phyloP scores from a whole-genome alignment of 2,888 invertebrate species.

The Sarcophaga rosellei region DNA sequence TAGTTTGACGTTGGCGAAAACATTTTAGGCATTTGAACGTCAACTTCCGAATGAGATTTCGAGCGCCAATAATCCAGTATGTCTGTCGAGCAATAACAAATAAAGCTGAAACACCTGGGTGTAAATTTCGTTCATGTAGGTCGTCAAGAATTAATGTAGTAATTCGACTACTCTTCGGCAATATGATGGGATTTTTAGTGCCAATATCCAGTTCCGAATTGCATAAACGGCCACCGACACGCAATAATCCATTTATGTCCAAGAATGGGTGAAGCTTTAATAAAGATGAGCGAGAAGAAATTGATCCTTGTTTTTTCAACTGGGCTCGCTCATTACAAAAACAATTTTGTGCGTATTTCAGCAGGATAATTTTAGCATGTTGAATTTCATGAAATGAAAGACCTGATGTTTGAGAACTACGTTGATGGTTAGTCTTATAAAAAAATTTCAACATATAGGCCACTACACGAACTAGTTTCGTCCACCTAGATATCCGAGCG shows the following conservation, averaged over 20 bases:
- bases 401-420: not conserved
- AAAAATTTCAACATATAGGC: slow-evolving; percentile 5
- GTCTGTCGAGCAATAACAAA: slow-evolving; percentile 54
- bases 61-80: slow-evolving; percentile 53
- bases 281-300: not conserved
- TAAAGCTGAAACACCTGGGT: slow-evolving; percentile 52
- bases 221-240: not conserved
- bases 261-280: not conserved
- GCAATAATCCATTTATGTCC: not conserved
- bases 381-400: too few species aligned
- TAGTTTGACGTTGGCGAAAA: slow-evolving; percentile 38
- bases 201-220: slow-evolving; percentile 1
- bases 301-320: not conserved
- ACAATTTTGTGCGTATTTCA: slow-evolving; percentile 1
- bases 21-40: slow-evolving; percentile 49
- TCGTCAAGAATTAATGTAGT: slow-evolving; percentile 23
- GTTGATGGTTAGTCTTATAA: not conserved
- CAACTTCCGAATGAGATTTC: slow-evolving; percentile 51
- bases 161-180: slow-evolving; percentile 30
- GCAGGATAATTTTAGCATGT: not conserved
- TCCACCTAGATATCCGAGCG: not conserved
- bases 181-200: slow-evolving; percentile 25
- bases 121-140: slow-evolving; percentile 37
- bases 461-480: slow-evolving; percentile 4
- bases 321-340: not conserved